Conservation (phyloP, 2,888 invertebrate genomes). For the Drosophila infuscata region DNA sequence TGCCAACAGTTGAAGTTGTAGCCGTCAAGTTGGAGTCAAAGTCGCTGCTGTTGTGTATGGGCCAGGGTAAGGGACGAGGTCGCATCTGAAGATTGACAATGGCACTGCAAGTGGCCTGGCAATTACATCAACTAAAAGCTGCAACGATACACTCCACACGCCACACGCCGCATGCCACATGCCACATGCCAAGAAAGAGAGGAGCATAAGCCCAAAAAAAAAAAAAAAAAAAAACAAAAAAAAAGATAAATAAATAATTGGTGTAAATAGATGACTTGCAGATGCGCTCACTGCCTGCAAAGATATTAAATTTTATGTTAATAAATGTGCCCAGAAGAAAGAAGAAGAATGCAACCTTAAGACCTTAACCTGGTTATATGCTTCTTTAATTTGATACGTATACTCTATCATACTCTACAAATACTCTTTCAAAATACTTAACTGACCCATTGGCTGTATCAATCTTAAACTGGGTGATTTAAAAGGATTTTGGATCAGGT, state of each 20-base stretch:
- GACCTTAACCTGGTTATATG: too few species aligned
- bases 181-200: conserved; percentile 13
- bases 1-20: conserved; percentile 7
- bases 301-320: neutral
- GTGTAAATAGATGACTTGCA: conserved; percentile 16
- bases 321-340: neutral
- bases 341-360: neutral
- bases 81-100: conserved; percentile 46
- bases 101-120: conserved; percentile 53
- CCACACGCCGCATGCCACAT: conserved; percentile 6
- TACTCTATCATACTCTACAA: too few species aligned
- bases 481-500: neutral
- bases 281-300: conserved; percentile 21
- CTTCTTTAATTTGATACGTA: too few species aligned
- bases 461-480: too few species aligned
- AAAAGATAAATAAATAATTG: conserved; percentile 2
- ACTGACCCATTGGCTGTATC: neutral
- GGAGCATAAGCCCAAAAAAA: conserved; percentile 6
- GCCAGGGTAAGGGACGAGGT: conserved; percentile 19
- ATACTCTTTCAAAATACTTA: neutral
- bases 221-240: neutral
- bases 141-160: conserved; percentile 19
- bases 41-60: neutral
- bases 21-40: conserved; percentile 9
- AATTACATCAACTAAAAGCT: conserved; percentile 50